These are phyloP conservation scores for Vanessa tameamea DNA, from an alignment of 1,140 invertebrate genomes.

Conservation along the genomic window DNA sequence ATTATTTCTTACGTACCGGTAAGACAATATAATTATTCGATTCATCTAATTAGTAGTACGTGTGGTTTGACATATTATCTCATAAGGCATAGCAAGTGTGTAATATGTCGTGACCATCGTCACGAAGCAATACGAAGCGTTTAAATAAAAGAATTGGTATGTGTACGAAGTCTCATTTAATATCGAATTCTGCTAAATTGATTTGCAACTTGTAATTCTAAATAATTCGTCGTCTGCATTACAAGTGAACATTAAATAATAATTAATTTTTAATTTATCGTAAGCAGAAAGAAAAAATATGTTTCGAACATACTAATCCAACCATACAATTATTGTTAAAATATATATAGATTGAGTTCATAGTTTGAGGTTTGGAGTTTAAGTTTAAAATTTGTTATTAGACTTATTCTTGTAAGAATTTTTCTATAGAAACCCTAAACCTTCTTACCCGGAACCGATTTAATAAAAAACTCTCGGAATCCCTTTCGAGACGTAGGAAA, in stretches of 20 bases:
- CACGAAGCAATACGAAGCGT: conserved; percentile 25
- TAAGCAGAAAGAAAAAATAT: no score
- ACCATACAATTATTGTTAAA: neutral
- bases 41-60: conserved; percentile 17
- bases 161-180: conserved; percentile 26
- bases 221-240: conserved; percentile 4
- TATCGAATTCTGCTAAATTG: conserved; percentile 37
- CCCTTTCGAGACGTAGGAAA: conserved; percentile 21
- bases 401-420: conserved; percentile 15
- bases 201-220: conserved; percentile 36
- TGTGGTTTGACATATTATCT: conserved; percentile 12
- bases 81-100: conserved; percentile 19
- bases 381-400: neutral
- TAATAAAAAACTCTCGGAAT: conserved; percentile 23
- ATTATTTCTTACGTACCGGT: neutral
- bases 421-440: conserved; percentile 10
- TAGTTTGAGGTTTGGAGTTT: neutral
- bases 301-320: neutral
- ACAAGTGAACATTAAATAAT: neutral
- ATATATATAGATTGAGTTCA: neutral
- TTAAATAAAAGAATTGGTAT: conserved; percentile 32
- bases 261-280: no score
- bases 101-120: conserved; percentile 28
- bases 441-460: conserved; percentile 30
- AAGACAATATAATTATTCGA: conserved; percentile 19